Percentiles rank a stretch among this genome's conserved stretches.
These are phyloP conservation scores for Polia nebulosa DNA, from an alignment of 2,888 invertebrate species.

Conservation along the genomic window DNA sequence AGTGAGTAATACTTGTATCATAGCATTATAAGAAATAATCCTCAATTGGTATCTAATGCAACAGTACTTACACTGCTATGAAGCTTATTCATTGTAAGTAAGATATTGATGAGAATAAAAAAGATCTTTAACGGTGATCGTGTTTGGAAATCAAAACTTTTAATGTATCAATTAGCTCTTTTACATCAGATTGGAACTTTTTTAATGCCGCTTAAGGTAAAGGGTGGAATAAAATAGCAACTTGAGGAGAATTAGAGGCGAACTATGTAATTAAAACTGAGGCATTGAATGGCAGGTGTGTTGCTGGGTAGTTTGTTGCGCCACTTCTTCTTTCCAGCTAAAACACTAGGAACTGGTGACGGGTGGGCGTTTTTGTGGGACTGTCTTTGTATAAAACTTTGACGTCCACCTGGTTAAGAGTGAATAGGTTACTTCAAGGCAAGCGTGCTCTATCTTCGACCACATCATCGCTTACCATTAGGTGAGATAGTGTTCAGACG, in stretches of 20 bases:
- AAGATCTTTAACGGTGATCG: neutral
- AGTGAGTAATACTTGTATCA: conserved; percentile 45
- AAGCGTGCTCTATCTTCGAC: too few species aligned
- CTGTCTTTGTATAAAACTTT: too few species aligned
- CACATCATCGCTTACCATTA: too few species aligned
- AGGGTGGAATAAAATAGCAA: too few species aligned
- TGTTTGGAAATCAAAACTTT: neutral
- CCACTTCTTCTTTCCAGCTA: too few species aligned
- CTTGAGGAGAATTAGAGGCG: neutral
- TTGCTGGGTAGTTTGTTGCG: too few species aligned
- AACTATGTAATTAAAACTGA: neutral
- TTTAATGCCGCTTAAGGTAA: neutral
- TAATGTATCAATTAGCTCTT: neutral
- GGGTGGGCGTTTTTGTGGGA: too few species aligned
- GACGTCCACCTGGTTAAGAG: too few species aligned
- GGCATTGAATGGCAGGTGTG: too few species aligned
- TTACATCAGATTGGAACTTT: neutral
- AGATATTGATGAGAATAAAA: conserved; percentile 2
- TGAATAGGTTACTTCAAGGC: too few species aligned
- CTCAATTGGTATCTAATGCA: conserved; percentile 14
- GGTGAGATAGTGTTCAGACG: too few species aligned
- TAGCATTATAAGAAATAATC: conserved; percentile 40
- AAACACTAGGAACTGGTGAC: too few species aligned
- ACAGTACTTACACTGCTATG: conserved; percentile 10
- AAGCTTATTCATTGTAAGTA: conserved; percentile 22